Percentiles rank a stretch among this genome's conserved stretches.
These are phyloP conservation scores for Daphoenositta chrysoptera DNA, from an alignment of 2,113 vertebrate genomes.

Conservation along the genomic window DNA sequence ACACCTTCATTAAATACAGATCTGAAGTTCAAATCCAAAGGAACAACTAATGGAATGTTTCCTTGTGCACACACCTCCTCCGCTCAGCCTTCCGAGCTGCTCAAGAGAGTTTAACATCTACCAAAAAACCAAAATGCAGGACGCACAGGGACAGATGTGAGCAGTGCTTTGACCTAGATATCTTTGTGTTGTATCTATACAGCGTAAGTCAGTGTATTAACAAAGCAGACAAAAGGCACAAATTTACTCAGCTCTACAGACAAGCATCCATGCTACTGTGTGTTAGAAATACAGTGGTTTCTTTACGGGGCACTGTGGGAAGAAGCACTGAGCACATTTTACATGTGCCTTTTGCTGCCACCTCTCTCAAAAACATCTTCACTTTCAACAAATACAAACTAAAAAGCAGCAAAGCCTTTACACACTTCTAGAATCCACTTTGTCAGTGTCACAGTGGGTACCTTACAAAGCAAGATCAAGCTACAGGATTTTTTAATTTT, in stretches of 20 bases:
- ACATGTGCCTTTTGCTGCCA: neutral
- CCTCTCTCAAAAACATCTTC: neutral
- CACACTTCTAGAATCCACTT: neutral
- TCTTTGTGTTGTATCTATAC: constrained; percentile 35
- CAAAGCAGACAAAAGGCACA: constrained; percentile 71
- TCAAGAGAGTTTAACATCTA: neutral
- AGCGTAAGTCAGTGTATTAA: constrained; percentile 22
- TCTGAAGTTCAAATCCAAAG: neutral
- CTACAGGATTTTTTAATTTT: neutral
- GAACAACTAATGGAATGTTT: neutral
- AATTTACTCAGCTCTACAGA: constrained; percentile 37
- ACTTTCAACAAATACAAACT: neutral
- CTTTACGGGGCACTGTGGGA: neutral
- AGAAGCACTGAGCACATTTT: neutral
- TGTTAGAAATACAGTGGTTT: neutral
- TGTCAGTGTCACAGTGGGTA: neutral
- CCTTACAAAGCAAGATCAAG: neutral
- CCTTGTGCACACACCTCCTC: neutral
- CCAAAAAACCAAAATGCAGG: neutral
- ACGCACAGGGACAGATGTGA: neutral
- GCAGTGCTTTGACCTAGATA: constrained; percentile 22
- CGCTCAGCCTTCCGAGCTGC: neutral
- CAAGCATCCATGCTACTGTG: constrained; percentile 35
- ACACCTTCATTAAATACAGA: neutral
- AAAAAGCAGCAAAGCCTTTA: neutral